Percentiles rank a stretch among this genome's conserved stretches.
Conservation (phyloP, 2,113 vertebrate genomes). For the Ochotona princeps region DNA sequence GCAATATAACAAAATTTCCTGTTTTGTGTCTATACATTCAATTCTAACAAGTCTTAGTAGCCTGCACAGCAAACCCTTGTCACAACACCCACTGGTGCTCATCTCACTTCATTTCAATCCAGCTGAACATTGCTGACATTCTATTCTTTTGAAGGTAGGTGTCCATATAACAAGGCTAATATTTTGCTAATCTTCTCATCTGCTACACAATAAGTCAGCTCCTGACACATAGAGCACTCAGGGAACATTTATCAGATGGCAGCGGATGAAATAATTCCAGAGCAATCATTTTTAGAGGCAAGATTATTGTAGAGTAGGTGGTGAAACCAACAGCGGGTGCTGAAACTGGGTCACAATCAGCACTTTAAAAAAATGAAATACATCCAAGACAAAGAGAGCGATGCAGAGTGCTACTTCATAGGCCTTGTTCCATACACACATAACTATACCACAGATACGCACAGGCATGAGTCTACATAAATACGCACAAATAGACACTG, state of each 20-base stretch:
- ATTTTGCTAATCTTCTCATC: background rate
- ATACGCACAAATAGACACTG: background rate
- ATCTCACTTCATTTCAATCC: background rate
- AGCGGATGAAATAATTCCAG: background rate
- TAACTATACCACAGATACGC: too few species aligned
- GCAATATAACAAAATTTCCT: background rate
- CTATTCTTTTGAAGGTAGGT: background rate
- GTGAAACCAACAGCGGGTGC: background rate
- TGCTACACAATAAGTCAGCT: background rate
- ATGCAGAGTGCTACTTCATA: background rate
- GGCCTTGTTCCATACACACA: background rate
- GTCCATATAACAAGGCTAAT: background rate
- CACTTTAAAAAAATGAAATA: background rate
- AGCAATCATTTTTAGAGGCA: background rate
- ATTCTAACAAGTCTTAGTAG: background rate
- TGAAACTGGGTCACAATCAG: background rate
- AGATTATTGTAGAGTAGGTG: background rate
- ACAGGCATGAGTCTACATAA: background rate
- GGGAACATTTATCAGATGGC: background rate
- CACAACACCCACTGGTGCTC: background rate
- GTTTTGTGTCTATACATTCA: background rate
- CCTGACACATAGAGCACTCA: background rate
- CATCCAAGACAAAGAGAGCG: background rate
- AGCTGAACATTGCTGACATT: background rate
- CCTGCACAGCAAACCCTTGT: background rate